Base-by-base conservation (phyloP, 2,888 invertebrate species). In the Prosopocoilus inquinatus region DNA sequence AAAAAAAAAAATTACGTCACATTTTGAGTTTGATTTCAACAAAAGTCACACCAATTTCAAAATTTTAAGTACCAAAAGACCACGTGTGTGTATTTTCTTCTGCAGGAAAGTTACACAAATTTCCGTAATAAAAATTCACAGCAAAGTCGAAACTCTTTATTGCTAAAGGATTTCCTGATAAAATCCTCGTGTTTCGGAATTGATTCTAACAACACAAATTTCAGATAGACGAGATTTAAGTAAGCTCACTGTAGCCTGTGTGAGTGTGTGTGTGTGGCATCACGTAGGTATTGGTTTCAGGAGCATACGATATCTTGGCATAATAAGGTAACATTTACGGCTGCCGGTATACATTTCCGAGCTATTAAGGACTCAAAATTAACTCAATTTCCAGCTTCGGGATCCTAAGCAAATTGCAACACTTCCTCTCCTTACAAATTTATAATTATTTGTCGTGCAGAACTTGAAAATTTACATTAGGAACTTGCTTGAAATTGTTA, bases 361-460 rank as follows among this genome's bases (percentile, higher is more conserved):
- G 65, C 67, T 67, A 67, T 69, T 67, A 68, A 65, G 67, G 62
- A 55, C 64, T 62, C 57, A 65, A 65, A 69, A 70, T 70, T 69
- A 68, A 67, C 66, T 68, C 66, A 70, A 70, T 70, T 69, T 69
- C 20, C 61, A 63, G 60, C 47, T 41, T 39, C 20, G 43, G 43
- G 47, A 53, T 39, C 47, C 47, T 20, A 13, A 41, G 53, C 33
- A 53, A 41, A 53, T 53, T 53, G 53, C 53, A 48, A 47, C 43
- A 43, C 47, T 44, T 53, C 8, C 53, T 53, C 53, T 39, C 53
- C 16, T 53, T 53, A 53, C 53, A 53, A 53, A 48, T 53, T 53
- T 28, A 45, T 53, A 53, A 53, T 53, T 53, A 47, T 41, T 12
- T 36, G 20, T 28, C 20, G 5, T 28, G 20, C 7, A 28, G 1